Evolutionary conservation across 2,888 invertebrate species (phyloP), one percentile per base, ranked within the genome.

Genomic region (Agonopterix alstromeriana): DNA sequence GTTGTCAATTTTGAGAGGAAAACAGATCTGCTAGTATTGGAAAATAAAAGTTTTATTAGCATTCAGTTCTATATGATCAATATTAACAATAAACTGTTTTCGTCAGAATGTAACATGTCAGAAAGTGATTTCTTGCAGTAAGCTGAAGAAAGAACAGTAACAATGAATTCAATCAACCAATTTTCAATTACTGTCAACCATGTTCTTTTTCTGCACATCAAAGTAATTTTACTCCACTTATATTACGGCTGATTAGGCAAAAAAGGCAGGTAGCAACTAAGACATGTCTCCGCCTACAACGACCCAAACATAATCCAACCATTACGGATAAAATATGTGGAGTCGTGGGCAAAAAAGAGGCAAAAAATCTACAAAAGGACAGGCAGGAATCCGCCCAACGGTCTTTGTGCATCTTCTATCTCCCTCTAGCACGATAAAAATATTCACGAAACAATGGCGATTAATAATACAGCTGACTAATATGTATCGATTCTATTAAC

Each of bases 381-480:
- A 63, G 55, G 63, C 70, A 71, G 70, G 70, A 73, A 67, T 69
- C 69, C 66, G 74, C 70, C 72, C 79, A 84, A 78, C 81, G 76
- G 77, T 79, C 75, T 78, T 75, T 65, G 70, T 61, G 57, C 63
- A 75, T 76, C 72, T 60, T 60, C 76, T 65, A 56, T 85, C 86
- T 80, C 85, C 55, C 73, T 86, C 84, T 75, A 61, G 61, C 78
- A 63, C 66, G 79, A 82, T 81, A 82, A 83, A 84, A 84, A 81
- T 82, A 83, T 76, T 78, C 75, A 74, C 72, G 72, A 77, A 82
- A 81, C 74, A 81, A 83, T 77, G 76, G 76, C 75, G 74, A 74
- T 76, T 72, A 70, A 67, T 73, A 70, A 70, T 72, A 73, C 77
- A 80, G 76, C 76, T 79, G 76, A 72, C 67, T 66, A 67, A 55